Conservation (phyloP, 1,140 invertebrate genomes). For the Cyrtorhinus lividipennis region DNA sequence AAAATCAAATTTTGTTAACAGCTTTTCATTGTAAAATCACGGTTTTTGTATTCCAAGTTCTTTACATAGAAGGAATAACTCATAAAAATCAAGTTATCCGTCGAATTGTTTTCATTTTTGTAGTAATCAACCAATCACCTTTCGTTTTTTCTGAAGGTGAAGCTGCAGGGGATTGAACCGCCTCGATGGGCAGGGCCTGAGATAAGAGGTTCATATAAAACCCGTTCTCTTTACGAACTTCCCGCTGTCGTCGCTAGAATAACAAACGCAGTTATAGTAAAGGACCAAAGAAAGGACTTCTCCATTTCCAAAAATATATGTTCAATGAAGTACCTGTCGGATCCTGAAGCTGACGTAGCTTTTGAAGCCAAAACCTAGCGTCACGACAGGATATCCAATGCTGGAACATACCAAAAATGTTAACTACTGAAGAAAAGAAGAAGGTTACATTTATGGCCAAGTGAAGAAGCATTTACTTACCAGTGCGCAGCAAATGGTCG, state of each 20-base stretch:
- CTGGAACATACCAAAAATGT: conserved; percentile 39
- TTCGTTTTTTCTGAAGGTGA: conserved; percentile 39
- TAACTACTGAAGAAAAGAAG: too few relatives aligned
- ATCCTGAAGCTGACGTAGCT: conserved; percentile 85
- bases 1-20: too few relatives aligned
- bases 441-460: too few relatives aligned
- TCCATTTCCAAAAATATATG: too few relatives aligned
- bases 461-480: conserved; percentile 34
- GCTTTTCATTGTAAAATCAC: too few relatives aligned
- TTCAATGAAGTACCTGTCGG: conserved; percentile 43
- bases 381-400: conserved; percentile 95
- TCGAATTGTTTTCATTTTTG: too few relatives aligned
- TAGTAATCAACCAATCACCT: too few relatives aligned
- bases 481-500: conserved; percentile 97
- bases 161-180: conserved; percentile 40
- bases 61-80: too few relatives aligned
- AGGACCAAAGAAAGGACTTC: too few relatives aligned
- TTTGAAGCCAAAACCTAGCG: conserved; percentile 92
- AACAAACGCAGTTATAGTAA: conserved; percentile 20
- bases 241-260: conserved; percentile 69
- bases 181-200: conserved; percentile 71
- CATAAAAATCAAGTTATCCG: too few relatives aligned
- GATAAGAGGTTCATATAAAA: conserved; percentile 86
- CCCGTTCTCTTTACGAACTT: conserved; percentile 88
- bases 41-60: too few relatives aligned